phyloP scores from a whole-genome alignment of 2,888 invertebrate genomes.

The Melipona bicolor region DNA sequence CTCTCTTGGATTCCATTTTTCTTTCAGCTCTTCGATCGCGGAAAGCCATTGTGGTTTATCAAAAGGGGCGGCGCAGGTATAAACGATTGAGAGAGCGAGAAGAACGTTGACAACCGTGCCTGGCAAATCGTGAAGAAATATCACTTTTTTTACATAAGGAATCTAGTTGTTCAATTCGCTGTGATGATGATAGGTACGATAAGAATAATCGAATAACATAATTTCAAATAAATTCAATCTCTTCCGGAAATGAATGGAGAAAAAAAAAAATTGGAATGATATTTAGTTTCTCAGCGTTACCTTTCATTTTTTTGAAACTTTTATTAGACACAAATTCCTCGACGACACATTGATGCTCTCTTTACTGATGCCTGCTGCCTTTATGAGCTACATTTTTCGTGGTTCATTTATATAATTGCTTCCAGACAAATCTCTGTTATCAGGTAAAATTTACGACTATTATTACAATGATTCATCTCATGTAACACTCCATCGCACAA shows the following conservation, averaged over 20 bases:
- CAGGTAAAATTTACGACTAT: slow-evolving; percentile 63
- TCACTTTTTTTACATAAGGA: background rate
- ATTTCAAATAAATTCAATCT: no score
- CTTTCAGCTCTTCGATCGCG: no score
- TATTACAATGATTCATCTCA: slow-evolving; percentile 62
- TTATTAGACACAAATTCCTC: background rate
- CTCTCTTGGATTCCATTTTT: background rate
- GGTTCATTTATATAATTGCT: slow-evolving; percentile 43
- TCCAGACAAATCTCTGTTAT: slow-evolving; percentile 42
- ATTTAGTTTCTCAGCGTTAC: slow-evolving; percentile 22
- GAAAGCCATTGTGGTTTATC: slow-evolving; percentile 7
- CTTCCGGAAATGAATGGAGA: no score
- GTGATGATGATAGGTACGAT: no score
- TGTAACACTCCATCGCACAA: slow-evolving; percentile 4
- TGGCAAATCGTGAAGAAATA: background rate
- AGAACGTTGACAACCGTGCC: slow-evolving; percentile 7
- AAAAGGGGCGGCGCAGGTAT: background rate
- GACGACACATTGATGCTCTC: background rate
- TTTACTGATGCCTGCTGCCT: background rate
- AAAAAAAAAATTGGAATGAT: background rate
- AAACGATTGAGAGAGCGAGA: background rate
- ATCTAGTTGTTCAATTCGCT: no score
- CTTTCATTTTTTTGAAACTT: slow-evolving; percentile 36
- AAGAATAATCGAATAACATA: no score
- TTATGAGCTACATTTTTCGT: background rate